Percentiles rank a stretch among this genome's conserved stretches.
phyloP scores from a whole-genome alignment of 2,888 invertebrate genomes.

The Polymixis lichenea region DNA sequence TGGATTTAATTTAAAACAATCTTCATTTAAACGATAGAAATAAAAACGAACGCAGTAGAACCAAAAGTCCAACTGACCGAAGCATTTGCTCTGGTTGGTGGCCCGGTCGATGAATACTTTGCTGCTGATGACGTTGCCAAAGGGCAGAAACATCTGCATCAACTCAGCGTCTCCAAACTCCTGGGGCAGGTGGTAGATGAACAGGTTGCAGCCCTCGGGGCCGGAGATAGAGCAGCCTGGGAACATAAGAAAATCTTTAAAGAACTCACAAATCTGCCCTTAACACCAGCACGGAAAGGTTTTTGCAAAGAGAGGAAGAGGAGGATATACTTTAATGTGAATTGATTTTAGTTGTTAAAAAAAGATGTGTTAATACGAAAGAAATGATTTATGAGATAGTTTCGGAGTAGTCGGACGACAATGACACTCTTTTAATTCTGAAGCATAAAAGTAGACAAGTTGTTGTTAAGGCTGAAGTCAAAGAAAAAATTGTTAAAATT shows the following conservation, averaged over 20 bases:
- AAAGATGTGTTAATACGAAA: slow-evolving; percentile 8
- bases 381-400: slow-evolving; percentile 24
- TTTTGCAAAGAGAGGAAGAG: slow-evolving; percentile 17
- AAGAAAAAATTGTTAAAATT: slow-evolving; percentile 16
- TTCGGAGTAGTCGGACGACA: slow-evolving; percentile 6
- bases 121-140: slow-evolving; percentile 99
- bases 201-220: slow-evolving; percentile 99
- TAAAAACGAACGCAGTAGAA: neutral
- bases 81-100: slow-evolving; percentile 99
- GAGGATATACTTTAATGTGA: neutral
- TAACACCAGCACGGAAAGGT: slow-evolving; percentile 70
- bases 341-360: slow-evolving; percentile 2
- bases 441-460: slow-evolving; percentile 12
- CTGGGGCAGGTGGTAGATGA: slow-evolving; percentile 99
- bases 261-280: slow-evolving; percentile 91
- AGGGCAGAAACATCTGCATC: slow-evolving; percentile 99
- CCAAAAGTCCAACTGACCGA: slow-evolving; percentile 93
- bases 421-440: slow-evolving; percentile 10
- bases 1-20: neutral
- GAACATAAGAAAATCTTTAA: slow-evolving; percentile 93
- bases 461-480: slow-evolving; percentile 9
- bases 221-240: slow-evolving; percentile 99
- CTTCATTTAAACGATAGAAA: neutral
- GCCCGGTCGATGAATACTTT: slow-evolving; percentile 99
- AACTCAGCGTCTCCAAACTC: slow-evolving; percentile 99